A percentile compares a stretch with the other conserved stretches of the same genome.
Evolutionary conservation across 2,797 vertebrate genomes (phyloP).

Genomic region (Sparidentex hasta): DNA sequence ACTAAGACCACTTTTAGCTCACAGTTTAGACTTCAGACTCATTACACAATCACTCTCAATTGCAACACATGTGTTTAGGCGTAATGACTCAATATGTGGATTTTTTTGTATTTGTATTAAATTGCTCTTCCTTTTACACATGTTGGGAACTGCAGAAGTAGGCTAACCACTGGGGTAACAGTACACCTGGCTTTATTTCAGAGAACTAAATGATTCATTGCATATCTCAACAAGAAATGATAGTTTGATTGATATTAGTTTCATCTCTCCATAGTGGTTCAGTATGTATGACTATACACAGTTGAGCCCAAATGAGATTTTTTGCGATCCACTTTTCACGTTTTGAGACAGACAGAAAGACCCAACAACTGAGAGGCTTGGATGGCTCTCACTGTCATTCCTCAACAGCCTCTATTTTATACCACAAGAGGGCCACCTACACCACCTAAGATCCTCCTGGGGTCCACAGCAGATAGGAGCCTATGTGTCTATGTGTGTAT

Average conservation of each 20-base stretch:
- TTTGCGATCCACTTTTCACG: background rate
- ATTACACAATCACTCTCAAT: background rate
- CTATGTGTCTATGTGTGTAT: constrained; percentile 60
- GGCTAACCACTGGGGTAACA: background rate
- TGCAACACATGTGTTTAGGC: background rate
- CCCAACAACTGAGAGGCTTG: background rate
- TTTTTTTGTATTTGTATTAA: background rate
- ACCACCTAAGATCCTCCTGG: constrained; percentile 69
- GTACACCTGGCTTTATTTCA: too few relatives aligned
- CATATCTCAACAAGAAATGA: background rate
- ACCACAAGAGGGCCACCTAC: constrained; percentile 83
- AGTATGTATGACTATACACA: background rate
- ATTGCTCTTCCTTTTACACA: too few relatives aligned
- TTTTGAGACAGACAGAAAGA: background rate
- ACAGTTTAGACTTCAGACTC: background rate
- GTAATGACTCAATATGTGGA: background rate
- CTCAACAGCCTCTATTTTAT: constrained; percentile 30
- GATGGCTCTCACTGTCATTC: background rate
- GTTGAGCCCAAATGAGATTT: background rate
- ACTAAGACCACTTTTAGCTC: background rate
- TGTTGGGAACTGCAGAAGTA: background rate
- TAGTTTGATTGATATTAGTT: background rate
- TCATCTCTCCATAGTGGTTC: background rate
- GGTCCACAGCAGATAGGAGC: constrained; percentile 68
- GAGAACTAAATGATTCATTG: background rate